These are phyloP conservation scores for Takifugu flavidus DNA, from an alignment of 2,113 vertebrate genomes.

Conservation along the genomic window DNA sequence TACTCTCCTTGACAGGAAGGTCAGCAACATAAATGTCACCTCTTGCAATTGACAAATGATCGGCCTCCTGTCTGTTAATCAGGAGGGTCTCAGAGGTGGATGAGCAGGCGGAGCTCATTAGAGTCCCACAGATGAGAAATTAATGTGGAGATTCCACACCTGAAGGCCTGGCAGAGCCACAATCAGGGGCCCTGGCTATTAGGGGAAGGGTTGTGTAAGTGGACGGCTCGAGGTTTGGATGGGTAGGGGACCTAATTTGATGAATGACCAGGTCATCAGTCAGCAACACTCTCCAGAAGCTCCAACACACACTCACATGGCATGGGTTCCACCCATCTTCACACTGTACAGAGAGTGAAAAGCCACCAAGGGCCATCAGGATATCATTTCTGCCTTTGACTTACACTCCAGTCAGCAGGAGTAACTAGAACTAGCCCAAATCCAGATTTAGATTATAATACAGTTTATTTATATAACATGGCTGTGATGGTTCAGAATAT, in stretches of 20 bases:
- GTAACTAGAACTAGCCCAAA: slow-evolving; percentile 40
- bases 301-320: slow-evolving; percentile 32
- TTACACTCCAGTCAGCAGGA: slow-evolving; percentile 35
- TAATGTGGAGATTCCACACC: slow-evolving; percentile 64
- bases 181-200: slow-evolving; percentile 27
- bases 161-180: slow-evolving; percentile 47
- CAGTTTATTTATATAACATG: slow-evolving; percentile 18
- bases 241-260: slow-evolving; percentile 38
- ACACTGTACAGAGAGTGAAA: slow-evolving; percentile 24
- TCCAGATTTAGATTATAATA: slow-evolving; percentile 6
- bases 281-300: slow-evolving; percentile 47
- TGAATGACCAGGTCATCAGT: slow-evolving; percentile 65
- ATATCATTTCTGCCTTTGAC: slow-evolving; percentile 13
- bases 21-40: slow-evolving; percentile 70
- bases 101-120: slow-evolving; percentile 75
- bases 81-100: slow-evolving; percentile 69
- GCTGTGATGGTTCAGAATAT: background rate
- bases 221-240: slow-evolving; percentile 40
- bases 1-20: slow-evolving; percentile 66
- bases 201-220: background rate
- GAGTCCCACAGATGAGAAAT: slow-evolving; percentile 69
- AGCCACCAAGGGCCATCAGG: slow-evolving; percentile 32
- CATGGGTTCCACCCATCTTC: slow-evolving; percentile 5
- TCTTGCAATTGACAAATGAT: slow-evolving; percentile 71
- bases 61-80: slow-evolving; percentile 64